These are phyloP conservation scores for Drosophila algonquin DNA, from an alignment of 2,888 invertebrate species.

Conservation along the genomic window DNA sequence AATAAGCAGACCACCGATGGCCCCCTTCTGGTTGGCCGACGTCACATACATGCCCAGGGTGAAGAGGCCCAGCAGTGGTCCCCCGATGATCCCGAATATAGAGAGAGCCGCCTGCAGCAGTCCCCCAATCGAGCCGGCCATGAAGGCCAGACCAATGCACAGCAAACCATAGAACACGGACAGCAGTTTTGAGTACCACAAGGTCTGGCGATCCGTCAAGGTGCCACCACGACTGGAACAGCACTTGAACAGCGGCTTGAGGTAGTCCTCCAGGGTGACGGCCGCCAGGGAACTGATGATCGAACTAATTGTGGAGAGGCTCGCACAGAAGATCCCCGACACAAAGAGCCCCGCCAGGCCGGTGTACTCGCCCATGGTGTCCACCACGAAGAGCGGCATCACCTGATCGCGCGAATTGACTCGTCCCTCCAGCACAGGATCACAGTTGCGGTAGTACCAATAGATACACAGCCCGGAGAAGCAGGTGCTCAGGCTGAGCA, in stretches of 20 bases:
- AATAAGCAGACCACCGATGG: constrained; percentile 86
- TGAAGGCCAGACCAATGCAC: constrained; percentile 92
- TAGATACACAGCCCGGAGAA: constrained; percentile 93
- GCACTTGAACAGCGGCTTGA: constrained; percentile 85
- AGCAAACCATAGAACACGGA: constrained; percentile 90
- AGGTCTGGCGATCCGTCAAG: constrained; percentile 83
- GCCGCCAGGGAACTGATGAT: constrained; percentile 95
- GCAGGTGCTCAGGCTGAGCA: constrained; percentile 90
- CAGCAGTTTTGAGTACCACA: constrained; percentile 87
- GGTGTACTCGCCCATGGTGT: constrained; percentile 89
- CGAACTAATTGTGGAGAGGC: constrained; percentile 95
- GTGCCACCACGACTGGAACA: constrained; percentile 77
- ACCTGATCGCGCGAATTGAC: constrained; percentile 90
- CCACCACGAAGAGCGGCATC: constrained; percentile 91
- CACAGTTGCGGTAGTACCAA: constrained; percentile 92
- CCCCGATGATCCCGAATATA: constrained; percentile 94
- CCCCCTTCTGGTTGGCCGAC: constrained; percentile 90
- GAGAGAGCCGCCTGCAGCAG: constrained; percentile 94
- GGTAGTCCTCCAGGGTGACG: constrained; percentile 94
- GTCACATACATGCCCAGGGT: constrained; percentile 93
- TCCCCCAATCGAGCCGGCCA: constrained; percentile 92
- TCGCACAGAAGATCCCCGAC: constrained; percentile 95
- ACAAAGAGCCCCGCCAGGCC: constrained; percentile 95
- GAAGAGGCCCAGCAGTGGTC: constrained; percentile 93
- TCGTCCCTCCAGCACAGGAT: constrained; percentile 88